A percentile compares a stretch with the other conserved stretches of the same genome.
Evolutionary conservation across 2,797 vertebrate genomes (phyloP).

Genomic region (Hemitrygon akajei): DNA sequence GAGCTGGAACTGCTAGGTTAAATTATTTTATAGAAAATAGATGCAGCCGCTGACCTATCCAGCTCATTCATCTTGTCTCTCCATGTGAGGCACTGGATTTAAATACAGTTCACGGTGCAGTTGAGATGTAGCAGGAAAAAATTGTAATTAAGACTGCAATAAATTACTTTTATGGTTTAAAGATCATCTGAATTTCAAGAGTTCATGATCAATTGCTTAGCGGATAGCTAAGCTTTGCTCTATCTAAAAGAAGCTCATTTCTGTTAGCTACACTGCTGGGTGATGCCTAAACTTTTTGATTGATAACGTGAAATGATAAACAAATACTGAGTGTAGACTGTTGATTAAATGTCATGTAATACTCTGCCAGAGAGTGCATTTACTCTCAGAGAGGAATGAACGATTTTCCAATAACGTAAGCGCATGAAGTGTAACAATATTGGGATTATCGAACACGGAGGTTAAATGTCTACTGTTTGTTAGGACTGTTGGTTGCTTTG

Average conservation of each 20-base stretch:
- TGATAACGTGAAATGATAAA: background rate
- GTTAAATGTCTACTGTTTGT: background rate
- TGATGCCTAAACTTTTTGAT: background rate
- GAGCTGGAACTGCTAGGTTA: background rate
- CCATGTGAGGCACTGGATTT: background rate
- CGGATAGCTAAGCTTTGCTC: background rate
- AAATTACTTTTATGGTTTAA: background rate
- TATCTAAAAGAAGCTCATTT: background rate
- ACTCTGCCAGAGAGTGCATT: background rate
- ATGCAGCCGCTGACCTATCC: background rate
- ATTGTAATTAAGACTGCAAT: background rate
- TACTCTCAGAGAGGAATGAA: background rate
- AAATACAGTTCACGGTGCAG: background rate
- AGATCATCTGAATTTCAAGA: background rate
- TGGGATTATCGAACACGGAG: background rate
- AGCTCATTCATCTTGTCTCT: background rate
- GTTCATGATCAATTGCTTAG: background rate
- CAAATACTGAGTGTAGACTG: background rate
- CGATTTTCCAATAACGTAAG: background rate
- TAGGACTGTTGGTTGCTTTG: background rate
- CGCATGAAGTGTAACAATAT: background rate
- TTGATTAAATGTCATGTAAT: background rate
- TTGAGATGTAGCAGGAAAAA: background rate
- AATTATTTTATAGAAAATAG: background rate
- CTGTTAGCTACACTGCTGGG: background rate